Base-by-base conservation (phyloP, 1,140 invertebrate genomes). In the Acromyrmex echinatior region DNA sequence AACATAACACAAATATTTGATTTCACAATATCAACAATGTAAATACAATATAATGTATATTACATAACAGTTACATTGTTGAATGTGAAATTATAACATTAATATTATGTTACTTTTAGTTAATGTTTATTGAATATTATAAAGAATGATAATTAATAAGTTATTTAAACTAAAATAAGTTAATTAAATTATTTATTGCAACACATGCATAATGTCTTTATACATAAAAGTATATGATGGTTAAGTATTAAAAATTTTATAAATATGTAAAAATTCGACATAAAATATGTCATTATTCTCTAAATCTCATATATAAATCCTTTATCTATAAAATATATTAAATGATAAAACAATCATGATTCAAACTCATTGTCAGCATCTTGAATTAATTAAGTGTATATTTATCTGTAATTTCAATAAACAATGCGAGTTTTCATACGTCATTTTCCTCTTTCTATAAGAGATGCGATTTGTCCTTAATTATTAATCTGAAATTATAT, bases 401-500 rank as follows among this genome's bases (percentile, higher is more conserved):
- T 53, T 65, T 31, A 18, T 0, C 12, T 51, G 12, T 68, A 80
- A 28, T 82, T 60, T 74, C 12, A 39, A 60, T 25, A 28, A 9
- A 21, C 16, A 9, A 21, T 16, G 3, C 12, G 6, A 18, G 28
- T 56, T 74, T 60, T 81, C 18, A 49, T 12, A 16, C 4, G 49
- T 51, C 18, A 12, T 16, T 84, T 25, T 74, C 60, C 18, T 31
- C 14, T 74, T 84, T 74, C 56, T n/a, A 7, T 31, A 35, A 71
- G 31, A 70, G 18, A 9, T 12, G 14, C 45, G 51, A n/a, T 14
- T 49, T 60, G 39, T 62, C 35, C 70, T 73, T 25, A 28, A 53
- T 84, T 74, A 84, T 84, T 74, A 84, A 84, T 84, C 39, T 28
- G 25, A 53, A 74, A 74, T 84, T 84, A 74, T 31, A 56, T 25